phyloP scores from a whole-genome alignment of 2,797 vertebrate genomes.

The Eleutherodactylus coqui region DNA sequence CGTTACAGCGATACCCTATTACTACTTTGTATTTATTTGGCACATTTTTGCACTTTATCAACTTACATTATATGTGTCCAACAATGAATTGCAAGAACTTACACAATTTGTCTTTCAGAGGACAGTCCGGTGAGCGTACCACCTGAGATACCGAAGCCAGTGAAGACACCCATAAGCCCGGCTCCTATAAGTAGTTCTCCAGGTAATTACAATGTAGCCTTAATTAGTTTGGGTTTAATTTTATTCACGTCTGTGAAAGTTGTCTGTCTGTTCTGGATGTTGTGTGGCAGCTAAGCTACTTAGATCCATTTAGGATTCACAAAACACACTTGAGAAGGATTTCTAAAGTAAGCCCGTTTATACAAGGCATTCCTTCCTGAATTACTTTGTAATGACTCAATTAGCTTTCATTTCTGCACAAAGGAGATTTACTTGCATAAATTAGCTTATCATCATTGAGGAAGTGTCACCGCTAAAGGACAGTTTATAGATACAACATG shows the following conservation, averaged over 20 bases:
- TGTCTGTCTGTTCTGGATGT: conserved; percentile 65
- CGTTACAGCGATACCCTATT: neutral
- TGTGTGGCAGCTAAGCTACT: conserved; percentile 73
- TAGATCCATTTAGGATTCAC: conserved; percentile 82
- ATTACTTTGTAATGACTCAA: conserved; percentile 99
- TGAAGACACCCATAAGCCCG: conserved; percentile 17
- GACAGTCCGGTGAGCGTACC: conserved; percentile 11
- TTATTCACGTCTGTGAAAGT: conserved; percentile 67
- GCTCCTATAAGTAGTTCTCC: conserved; percentile 42
- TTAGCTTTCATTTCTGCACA: conserved; percentile 99
- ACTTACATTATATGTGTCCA: neutral
- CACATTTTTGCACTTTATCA: neutral
- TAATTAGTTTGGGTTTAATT: conserved; percentile 64
- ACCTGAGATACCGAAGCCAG: conserved; percentile 31
- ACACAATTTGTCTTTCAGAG: conserved; percentile 48
- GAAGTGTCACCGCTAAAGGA: conserved; percentile 99
- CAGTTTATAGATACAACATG: conserved; percentile 99
- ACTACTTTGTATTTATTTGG: neutral
- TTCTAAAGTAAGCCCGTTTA: conserved; percentile 99
- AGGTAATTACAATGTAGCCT: conserved; percentile 71
- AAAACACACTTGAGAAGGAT: conserved; percentile 89
- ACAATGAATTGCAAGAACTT: neutral
- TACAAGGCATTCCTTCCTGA: conserved; percentile 96
- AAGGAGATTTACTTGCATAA: conserved; percentile 99
- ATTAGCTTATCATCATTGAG: conserved; percentile 98